phyloP scores from a whole-genome alignment of 2,113 vertebrate genomes.

The Tursiops truncatus region DNA sequence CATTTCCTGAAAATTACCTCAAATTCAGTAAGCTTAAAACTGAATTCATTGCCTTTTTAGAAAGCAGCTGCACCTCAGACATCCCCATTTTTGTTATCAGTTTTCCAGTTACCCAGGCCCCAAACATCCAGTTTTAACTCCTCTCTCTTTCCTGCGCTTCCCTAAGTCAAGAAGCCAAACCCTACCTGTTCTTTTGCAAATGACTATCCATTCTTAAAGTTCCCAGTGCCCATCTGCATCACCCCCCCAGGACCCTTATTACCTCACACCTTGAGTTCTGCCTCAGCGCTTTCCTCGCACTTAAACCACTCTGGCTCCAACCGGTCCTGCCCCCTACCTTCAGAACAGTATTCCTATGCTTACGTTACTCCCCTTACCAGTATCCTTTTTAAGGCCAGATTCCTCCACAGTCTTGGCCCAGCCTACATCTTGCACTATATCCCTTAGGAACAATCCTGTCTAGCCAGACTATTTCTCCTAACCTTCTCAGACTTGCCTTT shows the following conservation, averaged over 20 bases:
- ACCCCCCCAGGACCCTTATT: not conserved
- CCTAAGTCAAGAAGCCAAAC: not conserved
- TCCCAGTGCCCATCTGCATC: not conserved
- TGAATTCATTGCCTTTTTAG: not conserved
- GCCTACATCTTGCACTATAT: not conserved
- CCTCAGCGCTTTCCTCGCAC: not conserved
- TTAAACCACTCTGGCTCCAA: not conserved
- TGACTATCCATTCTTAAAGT: not conserved
- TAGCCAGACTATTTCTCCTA: not conserved
- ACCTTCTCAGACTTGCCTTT: not conserved
- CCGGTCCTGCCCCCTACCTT: not conserved
- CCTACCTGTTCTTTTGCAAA: not conserved
- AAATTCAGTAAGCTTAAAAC: constrained; percentile 24
- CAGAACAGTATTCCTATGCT: not conserved
- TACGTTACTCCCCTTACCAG: not conserved
- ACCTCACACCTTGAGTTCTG: not conserved
- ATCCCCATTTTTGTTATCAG: not conserved
- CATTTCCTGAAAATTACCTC: constrained; percentile 11
- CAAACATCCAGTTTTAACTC: not conserved
- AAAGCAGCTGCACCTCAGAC: not conserved
- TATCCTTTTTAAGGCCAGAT: not conserved
- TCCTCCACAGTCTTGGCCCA: not conserved
- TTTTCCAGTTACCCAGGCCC: not conserved
- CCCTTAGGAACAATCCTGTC: not conserved
- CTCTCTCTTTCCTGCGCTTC: not conserved